Conservation (phyloP, 1,140 invertebrate species). For the Pentalonia nigronervosa region DNA sequence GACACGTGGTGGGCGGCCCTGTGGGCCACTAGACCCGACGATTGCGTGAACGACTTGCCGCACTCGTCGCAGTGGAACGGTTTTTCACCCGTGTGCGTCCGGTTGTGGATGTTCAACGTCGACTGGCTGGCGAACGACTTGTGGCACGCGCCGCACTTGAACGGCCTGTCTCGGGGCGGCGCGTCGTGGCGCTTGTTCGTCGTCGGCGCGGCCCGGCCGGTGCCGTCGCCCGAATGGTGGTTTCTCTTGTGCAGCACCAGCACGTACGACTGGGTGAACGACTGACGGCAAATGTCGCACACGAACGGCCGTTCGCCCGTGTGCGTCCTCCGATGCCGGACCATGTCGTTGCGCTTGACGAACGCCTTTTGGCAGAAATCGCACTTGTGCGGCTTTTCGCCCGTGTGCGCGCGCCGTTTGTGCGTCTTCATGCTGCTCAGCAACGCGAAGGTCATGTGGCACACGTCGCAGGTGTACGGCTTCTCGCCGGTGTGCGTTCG, state of each 20-base stretch:
- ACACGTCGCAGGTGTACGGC: conserved; percentile 73
- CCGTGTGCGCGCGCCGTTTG: conserved; percentile 73
- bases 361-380: conserved; percentile 77
- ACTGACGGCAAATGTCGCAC: conserved; percentile 60
- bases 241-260: conserved; percentile 60
- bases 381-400: conserved; percentile 72
- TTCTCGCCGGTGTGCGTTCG: conserved; percentile 75
- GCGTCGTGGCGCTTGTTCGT: background rate
- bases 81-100: conserved; percentile 60
- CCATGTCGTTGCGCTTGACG: conserved; percentile 59
- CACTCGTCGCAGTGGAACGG: conserved; percentile 68
- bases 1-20: conserved; percentile 71
- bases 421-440: conserved; percentile 78
- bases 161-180: conserved; percentile 66
- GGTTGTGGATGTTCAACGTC: conserved; percentile 67
- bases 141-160: conserved; percentile 65
- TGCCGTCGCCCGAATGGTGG: conserved; percentile 58
- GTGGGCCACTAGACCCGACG: conserved; percentile 71
- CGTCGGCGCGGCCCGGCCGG: background rate
- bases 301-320: conserved; percentile 61
- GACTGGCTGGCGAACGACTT: conserved; percentile 73
- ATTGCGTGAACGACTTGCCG: conserved; percentile 66
- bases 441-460: conserved; percentile 74
- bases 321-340: conserved; percentile 60
- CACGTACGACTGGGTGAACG: conserved; percentile 60